Conservation (phyloP, 2,113 vertebrate genomes). For the Periophthalmodon schlosseri region DNA sequence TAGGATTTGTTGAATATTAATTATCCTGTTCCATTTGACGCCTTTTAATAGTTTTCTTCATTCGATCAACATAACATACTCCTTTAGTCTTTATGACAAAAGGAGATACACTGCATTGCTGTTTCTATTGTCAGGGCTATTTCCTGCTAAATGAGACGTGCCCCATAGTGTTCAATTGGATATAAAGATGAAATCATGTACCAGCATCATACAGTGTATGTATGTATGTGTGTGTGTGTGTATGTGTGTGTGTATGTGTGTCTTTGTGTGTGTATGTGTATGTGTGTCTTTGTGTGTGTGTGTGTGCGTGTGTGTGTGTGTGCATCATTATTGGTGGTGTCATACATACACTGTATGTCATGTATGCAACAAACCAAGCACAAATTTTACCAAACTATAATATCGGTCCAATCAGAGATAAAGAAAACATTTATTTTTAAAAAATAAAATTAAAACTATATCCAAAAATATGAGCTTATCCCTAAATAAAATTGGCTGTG, state of each 20-base stretch:
- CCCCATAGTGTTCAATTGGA: slow-evolving; percentile 33
- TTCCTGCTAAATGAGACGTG: slow-evolving; percentile 35
- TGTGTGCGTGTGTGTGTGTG: not conserved
- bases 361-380: slow-evolving; percentile 49
- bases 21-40: slow-evolving; percentile 45
- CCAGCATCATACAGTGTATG: slow-evolving; percentile 21
- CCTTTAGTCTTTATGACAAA: slow-evolving; percentile 44
- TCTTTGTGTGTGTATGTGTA: no score
- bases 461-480: slow-evolving; percentile 9
- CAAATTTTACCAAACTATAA: slow-evolving; percentile 42
- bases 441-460: slow-evolving; percentile 11
- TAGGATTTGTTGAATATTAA: slow-evolving; percentile 48
- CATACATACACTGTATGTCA: slow-evolving; percentile 28
- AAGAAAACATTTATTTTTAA: slow-evolving; percentile 24
- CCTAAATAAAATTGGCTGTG: slow-evolving; percentile 29
- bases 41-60: slow-evolving; percentile 40
- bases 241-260: no score
- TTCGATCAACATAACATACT: slow-evolving; percentile 27
- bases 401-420: slow-evolving; percentile 13
- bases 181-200: slow-evolving; percentile 5
- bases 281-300: no score
- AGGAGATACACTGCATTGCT: slow-evolving; percentile 66
- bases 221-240: slow-evolving; percentile 3
- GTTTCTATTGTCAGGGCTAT: slow-evolving; percentile 49
- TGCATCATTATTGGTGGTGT: slow-evolving; percentile 23